Base-by-base conservation (phyloP, 2,888 invertebrate species). In the Drosophila flavopinicola region DNA sequence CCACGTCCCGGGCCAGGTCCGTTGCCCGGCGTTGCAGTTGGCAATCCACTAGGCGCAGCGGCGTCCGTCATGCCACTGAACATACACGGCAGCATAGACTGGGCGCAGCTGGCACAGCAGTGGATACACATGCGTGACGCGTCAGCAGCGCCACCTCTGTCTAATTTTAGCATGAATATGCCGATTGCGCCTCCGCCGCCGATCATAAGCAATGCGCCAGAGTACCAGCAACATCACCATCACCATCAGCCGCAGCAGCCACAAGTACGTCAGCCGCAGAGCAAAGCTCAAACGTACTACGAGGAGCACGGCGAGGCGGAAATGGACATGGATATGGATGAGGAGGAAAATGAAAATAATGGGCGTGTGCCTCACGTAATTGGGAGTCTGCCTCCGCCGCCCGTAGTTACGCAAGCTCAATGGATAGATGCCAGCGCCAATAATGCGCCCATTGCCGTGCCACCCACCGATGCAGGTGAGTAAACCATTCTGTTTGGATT, bases 101-200 rank as follows among this genome's bases (percentile, higher is more conserved):
- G 99, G 98, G 98, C 98, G 9, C 95, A 97, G 25, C 92, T 99
- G 86, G 98, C 98, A 23, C 98, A 98, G 89, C 98, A 98, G 93
- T 98, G 99, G 98, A 98, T 99, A 78, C 96, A 96, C 90, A 97
- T 97, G 97, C 97, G 97, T 20, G 89, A 90, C 53, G 92, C 92
- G 30, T 92, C 93, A 30, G n/a, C 69, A 44, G 53, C 53, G 24
- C 42, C 52, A 9, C 51, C 65, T 1, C 11, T 64, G 5, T 56
- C 72, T 61, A 71, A 74, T 71, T 78, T 74, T 74, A 61, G 63
- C 57, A 54, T 67, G 29, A 92, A 93, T 30, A 91, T 93, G 35
- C 92, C 93, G 6, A 93, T 93, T 15, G 93, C 94, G 32, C 93
- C 94, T 7, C 94, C 94, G 3, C 92, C 94, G 0, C 88, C 90